Conservation (phyloP, 2,888 invertebrate species). For the Monochamus alternatus region DNA sequence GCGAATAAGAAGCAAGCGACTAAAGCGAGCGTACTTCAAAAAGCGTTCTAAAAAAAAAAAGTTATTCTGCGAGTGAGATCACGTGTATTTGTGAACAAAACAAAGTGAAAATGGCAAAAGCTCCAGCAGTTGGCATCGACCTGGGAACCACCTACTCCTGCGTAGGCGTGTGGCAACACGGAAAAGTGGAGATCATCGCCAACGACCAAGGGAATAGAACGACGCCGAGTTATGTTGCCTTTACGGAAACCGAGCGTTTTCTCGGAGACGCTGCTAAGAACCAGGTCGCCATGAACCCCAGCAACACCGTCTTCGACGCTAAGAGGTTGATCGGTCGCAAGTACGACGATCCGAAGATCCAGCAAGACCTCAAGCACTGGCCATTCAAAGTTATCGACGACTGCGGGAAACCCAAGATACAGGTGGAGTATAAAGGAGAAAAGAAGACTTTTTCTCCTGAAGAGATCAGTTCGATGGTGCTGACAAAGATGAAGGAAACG, state of each 20-base stretch:
- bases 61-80: background rate
- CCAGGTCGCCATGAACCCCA: slow-evolving; percentile 82
- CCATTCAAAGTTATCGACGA: slow-evolving; percentile 83
- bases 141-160: slow-evolving; percentile 92
- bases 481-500: slow-evolving; percentile 68
- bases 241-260: slow-evolving; percentile 79
- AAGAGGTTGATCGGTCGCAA: slow-evolving; percentile 87
- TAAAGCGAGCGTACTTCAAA: background rate
- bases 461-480: slow-evolving; percentile 81
- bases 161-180: slow-evolving; percentile 87
- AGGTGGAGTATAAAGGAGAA: slow-evolving; percentile 80
- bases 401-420: slow-evolving; percentile 79
- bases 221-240: slow-evolving; percentile 86
- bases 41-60: slow-evolving; percentile 8
- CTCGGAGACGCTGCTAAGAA: slow-evolving; percentile 83
- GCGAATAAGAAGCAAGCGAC: background rate
- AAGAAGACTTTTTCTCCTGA: slow-evolving; percentile 79
- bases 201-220: slow-evolving; percentile 90
- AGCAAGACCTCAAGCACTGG: slow-evolving; percentile 88
- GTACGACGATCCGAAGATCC: slow-evolving; percentile 83
- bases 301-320: slow-evolving; percentile 81
- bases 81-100: no score
- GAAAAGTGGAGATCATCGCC: slow-evolving; percentile 89
- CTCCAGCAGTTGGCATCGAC: slow-evolving; percentile 82
- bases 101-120: slow-evolving; percentile 63